Conservation (phyloP, 2,113 vertebrate genomes). For the Salvator merianae region DNA sequence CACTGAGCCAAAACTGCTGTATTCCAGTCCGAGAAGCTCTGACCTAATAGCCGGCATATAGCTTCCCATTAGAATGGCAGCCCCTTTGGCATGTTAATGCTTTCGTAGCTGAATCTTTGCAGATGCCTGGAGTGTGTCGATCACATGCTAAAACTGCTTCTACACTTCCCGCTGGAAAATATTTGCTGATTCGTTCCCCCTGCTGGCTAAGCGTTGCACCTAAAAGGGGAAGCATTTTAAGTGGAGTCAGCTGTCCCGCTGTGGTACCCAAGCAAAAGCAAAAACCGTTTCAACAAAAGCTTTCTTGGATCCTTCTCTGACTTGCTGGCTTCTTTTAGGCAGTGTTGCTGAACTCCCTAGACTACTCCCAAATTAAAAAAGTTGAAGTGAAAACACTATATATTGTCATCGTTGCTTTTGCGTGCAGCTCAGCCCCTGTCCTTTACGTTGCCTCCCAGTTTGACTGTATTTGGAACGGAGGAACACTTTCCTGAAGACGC, state of each 20-base stretch:
- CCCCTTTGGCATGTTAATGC: background rate
- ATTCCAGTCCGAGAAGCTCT: background rate
- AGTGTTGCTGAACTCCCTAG: background rate
- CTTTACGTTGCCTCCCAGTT: conserved; percentile 21
- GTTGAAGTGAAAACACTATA: conserved; percentile 37
- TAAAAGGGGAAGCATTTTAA: background rate
- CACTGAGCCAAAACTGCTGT: too few species aligned
- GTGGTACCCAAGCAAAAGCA: background rate
- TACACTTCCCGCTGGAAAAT: background rate
- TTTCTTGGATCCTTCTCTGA: background rate
- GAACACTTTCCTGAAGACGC: conserved; percentile 35
- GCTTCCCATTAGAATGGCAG: background rate
- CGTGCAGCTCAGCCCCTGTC: background rate
- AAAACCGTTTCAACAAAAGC: background rate
- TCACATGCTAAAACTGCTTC: background rate
- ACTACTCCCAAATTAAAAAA: background rate
- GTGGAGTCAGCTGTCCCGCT: background rate
- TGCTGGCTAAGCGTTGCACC: background rate
- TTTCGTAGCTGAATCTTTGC: background rate
- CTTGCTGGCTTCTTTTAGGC: background rate
- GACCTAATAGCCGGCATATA: background rate
- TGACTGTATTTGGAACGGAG: conserved; percentile 42
- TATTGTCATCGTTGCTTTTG: conserved; percentile 19
- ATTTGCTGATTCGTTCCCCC: background rate
- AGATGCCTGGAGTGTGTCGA: background rate